Base-by-base conservation (phyloP, 2,888 invertebrate genomes). In the Dicroscelio sp. region DNA sequence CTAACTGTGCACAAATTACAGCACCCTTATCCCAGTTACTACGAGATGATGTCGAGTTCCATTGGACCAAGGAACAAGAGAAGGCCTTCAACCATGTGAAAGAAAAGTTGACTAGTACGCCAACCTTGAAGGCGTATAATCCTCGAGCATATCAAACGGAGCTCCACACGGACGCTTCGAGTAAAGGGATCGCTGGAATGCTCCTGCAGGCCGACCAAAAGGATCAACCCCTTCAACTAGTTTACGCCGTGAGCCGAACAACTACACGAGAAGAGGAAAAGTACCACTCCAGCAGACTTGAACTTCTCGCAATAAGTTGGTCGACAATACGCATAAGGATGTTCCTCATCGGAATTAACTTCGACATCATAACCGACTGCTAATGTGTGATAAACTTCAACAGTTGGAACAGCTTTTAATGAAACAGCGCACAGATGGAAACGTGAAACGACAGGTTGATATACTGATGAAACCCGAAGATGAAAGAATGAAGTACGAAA, bases 381-480 rank as follows among this genome's bases (percentile, higher is more conserved):
- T 30, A 63, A 63, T n/a, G 25, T 2, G 2, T 63, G 30, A 23
- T 67, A n/a, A 1, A 67, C 23, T 8, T 31, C 20, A 67, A 35
- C n/a, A 20, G 17, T 5, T 35, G 25, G 17, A 33, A 67, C 35
- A 35, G n/a, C n/a, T n/a, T n/a, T n/a, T n/a, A n/a, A n/a, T n/a
- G 35, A 12, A 67, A 12, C 17, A n/a, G n/a, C n/a, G 35, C 33
- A 14, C 67, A 67, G 30, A 67, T 67, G 25, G 67, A n/a, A 4
- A 14, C 35, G 20, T 67, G 67, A 35, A 12, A 78, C 20, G 17
- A 1, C 86, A 86, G 17, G 69, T 78, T 6, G 78, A 86, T 1
- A 78, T 78, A 14, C 6, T 88, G 10, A 83, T 76, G 27, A 23
- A 78, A 65, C 83, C 63, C 2, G 52, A 25, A 12, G 76, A 60